phyloP scores from a whole-genome alignment of 2,888 invertebrate species.

The Julus scandinavius region DNA sequence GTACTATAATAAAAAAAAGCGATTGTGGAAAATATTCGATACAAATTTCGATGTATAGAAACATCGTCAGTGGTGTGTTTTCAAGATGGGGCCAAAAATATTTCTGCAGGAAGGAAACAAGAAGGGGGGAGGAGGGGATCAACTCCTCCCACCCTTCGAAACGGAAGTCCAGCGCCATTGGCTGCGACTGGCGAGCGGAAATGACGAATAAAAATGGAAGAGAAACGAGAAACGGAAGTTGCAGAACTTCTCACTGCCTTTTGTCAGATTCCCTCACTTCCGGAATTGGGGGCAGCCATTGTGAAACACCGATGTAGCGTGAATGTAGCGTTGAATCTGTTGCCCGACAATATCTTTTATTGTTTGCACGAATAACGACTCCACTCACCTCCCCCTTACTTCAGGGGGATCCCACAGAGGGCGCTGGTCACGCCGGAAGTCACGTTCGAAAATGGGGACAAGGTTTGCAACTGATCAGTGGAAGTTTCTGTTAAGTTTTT shows the following conservation, averaged over 20 bases:
- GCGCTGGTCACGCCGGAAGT: not conserved
- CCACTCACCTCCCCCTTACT: no score
- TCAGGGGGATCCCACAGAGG: not conserved
- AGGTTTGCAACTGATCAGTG: no score
- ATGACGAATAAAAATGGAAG: conserved; percentile 44
- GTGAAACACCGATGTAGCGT: conserved; percentile 48
- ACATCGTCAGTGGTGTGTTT: no score
- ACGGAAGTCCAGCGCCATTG: conserved; percentile 28
- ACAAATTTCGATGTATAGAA: no score
- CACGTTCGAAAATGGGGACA: no score
- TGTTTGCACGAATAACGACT: not conserved
- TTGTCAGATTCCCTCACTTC: conserved; percentile 23
- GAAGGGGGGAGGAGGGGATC: not conserved
- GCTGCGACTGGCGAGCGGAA: conserved; percentile 13
- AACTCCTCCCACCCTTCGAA: not conserved
- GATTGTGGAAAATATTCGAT: no score
- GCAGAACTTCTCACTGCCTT: not conserved
- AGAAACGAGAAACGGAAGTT: conserved; percentile 50
- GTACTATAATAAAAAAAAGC: no score
- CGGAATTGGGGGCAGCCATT: conserved; percentile 40
- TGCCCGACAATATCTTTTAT: not conserved
- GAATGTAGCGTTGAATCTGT: conserved; percentile 15
- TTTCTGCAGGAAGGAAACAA: not conserved
- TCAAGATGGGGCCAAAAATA: no score
- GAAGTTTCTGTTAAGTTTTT: no score